Conservation (phyloP, 92 coral and sea anemone species). For the Meandrina meandrites region DNA sequence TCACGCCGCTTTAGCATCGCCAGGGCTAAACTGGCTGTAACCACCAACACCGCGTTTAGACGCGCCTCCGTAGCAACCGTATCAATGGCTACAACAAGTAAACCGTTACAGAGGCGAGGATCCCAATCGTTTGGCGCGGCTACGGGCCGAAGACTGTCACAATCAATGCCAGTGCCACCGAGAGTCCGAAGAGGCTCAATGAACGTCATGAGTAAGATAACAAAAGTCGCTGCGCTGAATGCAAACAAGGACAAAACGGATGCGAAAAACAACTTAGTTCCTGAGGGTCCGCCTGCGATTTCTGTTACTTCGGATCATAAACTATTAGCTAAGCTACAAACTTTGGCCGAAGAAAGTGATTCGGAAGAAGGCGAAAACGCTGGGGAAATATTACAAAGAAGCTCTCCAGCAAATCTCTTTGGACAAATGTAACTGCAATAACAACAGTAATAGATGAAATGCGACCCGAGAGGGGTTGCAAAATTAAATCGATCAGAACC, state of each 20-base stretch:
- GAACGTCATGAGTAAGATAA: slow-evolving; percentile 55
- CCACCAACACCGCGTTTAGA: slow-evolving; percentile 49
- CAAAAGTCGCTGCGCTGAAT: slow-evolving; percentile 16
- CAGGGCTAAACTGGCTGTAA: slow-evolving; percentile 43
- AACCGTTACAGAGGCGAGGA: slow-evolving; percentile 50
- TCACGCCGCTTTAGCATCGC: slow-evolving; percentile 69
- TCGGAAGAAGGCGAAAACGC: slow-evolving; percentile 50
- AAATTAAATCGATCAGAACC: not conserved
- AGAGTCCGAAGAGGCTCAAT: slow-evolving; percentile 78
- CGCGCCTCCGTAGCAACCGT: slow-evolving; percentile 75
- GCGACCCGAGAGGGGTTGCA: not conserved
- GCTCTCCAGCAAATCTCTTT: slow-evolving; percentile 68
- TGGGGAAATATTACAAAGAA: slow-evolving; percentile 55
- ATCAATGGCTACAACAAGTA: not conserved
- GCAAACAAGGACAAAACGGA: slow-evolving; percentile 29
- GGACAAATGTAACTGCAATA: not conserved
- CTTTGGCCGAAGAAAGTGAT: slow-evolving; percentile 71
- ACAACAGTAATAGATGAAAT: not conserved
- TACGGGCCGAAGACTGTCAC: slow-evolving; percentile 52
- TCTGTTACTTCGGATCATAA: slow-evolving; percentile 34
- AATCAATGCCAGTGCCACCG: slow-evolving; percentile 32
- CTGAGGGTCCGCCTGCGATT: not conserved
- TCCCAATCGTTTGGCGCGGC: slow-evolving; percentile 35
- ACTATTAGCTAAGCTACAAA: slow-evolving; percentile 56
- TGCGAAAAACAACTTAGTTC: not conserved